A percentile compares a stretch with the other conserved stretches of the same genome.
Conservation (phyloP, 2,888 invertebrate genomes). For the Lucinisca nassula region DNA sequence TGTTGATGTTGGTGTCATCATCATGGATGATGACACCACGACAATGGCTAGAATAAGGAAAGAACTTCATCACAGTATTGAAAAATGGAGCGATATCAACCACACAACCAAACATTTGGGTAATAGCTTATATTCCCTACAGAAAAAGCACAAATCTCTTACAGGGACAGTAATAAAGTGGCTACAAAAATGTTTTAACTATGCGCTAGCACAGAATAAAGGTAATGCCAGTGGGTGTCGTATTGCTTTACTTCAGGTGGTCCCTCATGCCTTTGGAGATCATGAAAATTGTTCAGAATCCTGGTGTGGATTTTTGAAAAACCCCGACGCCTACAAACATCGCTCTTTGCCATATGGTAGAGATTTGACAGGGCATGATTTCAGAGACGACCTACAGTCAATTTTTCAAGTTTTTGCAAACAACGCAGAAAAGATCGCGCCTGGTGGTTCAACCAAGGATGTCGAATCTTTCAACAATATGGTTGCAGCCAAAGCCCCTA, state of each 20-base stretch:
- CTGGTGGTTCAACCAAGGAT: too few species aligned
- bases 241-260: conserved; percentile 11
- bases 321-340: too few species aligned
- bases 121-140: conserved; percentile 18
- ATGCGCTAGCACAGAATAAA: conserved; percentile 31
- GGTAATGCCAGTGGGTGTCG: conserved; percentile 18
- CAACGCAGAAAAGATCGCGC: too few species aligned
- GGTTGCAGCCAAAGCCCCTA: too few species aligned
- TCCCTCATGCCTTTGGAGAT: conserved; percentile 41
- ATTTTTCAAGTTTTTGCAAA: too few species aligned
- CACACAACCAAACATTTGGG: conserved; percentile 36
- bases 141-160: conserved; percentile 36
- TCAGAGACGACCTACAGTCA: too few species aligned
- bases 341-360: too few species aligned
- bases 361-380: too few species aligned
- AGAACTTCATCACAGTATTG: conserved; percentile 11
- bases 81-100: conserved; percentile 43
- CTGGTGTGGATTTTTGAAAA: too few species aligned
- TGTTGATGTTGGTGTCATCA: conserved; percentile 13
- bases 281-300: too few species aligned
- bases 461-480: too few species aligned
- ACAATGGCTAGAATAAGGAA: conserved; percentile 25
- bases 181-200: conserved; percentile 42
- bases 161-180: conserved; percentile 34
- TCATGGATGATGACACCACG: conserved; percentile 48